Evolutionary conservation across 2,888 invertebrate genomes (phyloP), one percentile per base, ranked within the genome.

Genomic region (Stenoptilia bipunctidactyla): DNA sequence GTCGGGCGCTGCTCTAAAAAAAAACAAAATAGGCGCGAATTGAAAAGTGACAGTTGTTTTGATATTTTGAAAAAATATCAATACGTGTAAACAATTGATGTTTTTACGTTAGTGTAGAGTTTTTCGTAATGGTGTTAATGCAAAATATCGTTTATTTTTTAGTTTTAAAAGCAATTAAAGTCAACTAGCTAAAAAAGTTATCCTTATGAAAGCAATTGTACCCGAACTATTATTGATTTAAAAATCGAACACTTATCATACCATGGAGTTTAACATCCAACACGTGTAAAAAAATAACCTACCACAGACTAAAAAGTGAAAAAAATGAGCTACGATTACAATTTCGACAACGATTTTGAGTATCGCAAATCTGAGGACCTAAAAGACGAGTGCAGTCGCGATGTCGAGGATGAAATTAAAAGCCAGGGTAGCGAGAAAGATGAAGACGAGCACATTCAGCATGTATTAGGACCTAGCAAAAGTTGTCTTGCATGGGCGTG

Each of bases 401-500:
- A 61, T 47, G 69, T 76, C 39, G 75, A 79, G 55, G 66, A 74
- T 51, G 74, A 76, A 43, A 54, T 46, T 27, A 72, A 47, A 47
- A 46, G 30, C 9, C 4, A 1, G 36, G 44, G 40, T 25, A 35
- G 15, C n/a, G 15, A 27, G 44, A 40, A 9, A 13, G 58, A 62
- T 12, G 65, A 66, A 1, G 70, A 71, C 2, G 67, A 58, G 2
- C 85, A 85, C 48, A 65, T 86, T 0, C 85, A 85, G 30, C 85
- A 85, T 47, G 82, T 84, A 1, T 47, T 85, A 47, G 85, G 85
- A 0, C 85, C 85, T 0, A 89, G 89, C 37, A 85, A 94, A 45
- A 88, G 93, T 45, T 98, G 97, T 60, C 85, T 98, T 33, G 89
- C 97, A 9, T 98, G 97, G 97, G 97, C 97, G 1, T 98, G 98